Conservation (phyloP, 1,140 invertebrate genomes). For the Paramacrobiotus metropolitanus region DNA sequence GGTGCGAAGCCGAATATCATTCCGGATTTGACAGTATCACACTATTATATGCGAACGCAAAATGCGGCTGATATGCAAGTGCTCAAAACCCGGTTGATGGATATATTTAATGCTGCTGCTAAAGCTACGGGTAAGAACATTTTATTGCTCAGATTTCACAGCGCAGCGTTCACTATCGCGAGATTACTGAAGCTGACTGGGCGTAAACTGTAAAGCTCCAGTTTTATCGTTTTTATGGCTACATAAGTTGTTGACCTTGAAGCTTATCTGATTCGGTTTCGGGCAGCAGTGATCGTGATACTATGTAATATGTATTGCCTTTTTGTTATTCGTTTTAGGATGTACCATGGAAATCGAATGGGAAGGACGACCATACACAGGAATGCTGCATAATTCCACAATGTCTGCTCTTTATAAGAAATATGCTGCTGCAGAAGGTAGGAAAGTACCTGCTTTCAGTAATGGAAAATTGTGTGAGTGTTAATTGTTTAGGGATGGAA, state of each 20-base stretch:
- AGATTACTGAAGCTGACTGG: no score
- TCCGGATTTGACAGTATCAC: slow-evolving; percentile 18
- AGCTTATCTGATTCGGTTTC: no score
- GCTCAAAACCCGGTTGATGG: slow-evolving; percentile 14
- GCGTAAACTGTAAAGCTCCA: no score
- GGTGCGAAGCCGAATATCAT: slow-evolving; percentile 21
- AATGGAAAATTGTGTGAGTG: not conserved
- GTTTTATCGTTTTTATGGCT: no score
- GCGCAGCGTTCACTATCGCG: no score
- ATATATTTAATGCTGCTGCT: slow-evolving; percentile 18
- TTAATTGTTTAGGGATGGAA: not conserved
- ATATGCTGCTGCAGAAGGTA: not conserved
- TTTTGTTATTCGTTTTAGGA: no score
- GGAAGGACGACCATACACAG: no score
- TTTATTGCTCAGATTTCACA: not conserved
- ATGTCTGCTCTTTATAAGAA: not conserved
- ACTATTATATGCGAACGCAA: slow-evolving; percentile 17
- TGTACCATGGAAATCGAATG: not conserved
- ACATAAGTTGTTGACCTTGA: no score
- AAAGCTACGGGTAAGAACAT: slow-evolving; percentile 17
- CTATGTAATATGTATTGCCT: no score
- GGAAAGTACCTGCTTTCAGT: not conserved
- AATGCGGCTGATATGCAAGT: slow-evolving; percentile 14
- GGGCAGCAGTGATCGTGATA: no score
- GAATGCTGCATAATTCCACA: not conserved